Base-by-base conservation (phyloP, 2,888 invertebrate genomes). In the Xylocampa areola region DNA sequence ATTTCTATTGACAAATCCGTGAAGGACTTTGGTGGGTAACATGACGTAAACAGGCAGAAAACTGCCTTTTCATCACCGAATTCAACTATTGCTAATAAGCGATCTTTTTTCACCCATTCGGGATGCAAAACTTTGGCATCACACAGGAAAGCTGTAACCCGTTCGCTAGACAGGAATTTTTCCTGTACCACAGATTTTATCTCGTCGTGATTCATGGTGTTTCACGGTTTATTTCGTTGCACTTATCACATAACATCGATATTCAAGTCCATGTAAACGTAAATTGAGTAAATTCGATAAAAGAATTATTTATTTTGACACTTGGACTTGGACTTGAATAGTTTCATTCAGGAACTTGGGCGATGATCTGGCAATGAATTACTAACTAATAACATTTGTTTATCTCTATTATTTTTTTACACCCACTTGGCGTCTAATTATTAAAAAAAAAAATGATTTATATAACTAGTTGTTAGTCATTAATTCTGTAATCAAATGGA, bases 1-100 rank as follows among this genome's bases (percentile, higher is more conserved):
- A 96, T 96, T 89, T 97, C 97, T 77, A 98, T 95, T 10, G 96
- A 96, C 72, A 98, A 94, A 90, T 98, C 97, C 45, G 96, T 96
- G 81, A 96, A 96, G 51, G 96, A 95, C 82, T 95, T 95, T 14
- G 97, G 96, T 73, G 96, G 96, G 76, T 92, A 94, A 78, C 95
- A 95, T 52, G 96, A 92, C 49, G 93, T 89, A 74, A 88, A 90
- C 73, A 94, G 88, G 82, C 93, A 92, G 80, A 94, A 94, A 47
- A 94, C 91, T 49, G 94, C 94, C 77, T 94, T 94, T 85, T 94
- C 94, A 63, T 93, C 93, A 62, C 92, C 92, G 77, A 91, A 92
- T 75, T 94, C 92, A 16, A 94, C 94, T 49, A 94, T 91, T 19
- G 92, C 90, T 54, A 94, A 73, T 47, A 94, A 84, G 67, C 94